phyloP scores from a whole-genome alignment of 2,888 invertebrate species.

The Scelioninae gen. 2 region DNA sequence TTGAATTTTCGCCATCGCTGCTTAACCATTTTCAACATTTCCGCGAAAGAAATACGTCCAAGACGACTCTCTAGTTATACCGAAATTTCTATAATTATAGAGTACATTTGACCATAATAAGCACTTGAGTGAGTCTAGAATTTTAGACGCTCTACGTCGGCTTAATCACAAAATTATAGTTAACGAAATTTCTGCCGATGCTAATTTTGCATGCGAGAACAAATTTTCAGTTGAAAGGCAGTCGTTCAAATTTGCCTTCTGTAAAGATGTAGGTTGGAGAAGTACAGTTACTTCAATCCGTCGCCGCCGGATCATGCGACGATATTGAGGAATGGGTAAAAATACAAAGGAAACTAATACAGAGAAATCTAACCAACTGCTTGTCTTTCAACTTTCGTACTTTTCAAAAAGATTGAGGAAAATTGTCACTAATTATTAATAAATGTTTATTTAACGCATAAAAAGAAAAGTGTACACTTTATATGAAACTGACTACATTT shows the following conservation, averaged over 20 bases:
- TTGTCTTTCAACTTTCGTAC: too few species aligned
- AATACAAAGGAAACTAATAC: constrained; percentile 2
- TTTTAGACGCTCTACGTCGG: constrained; percentile 12
- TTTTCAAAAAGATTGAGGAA: too few species aligned
- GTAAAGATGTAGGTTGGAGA: constrained; percentile 47
- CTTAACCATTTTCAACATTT: too few species aligned
- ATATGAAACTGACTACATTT: too few species aligned
- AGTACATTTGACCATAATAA: constrained; percentile 32
- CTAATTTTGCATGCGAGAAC: constrained; percentile 34
- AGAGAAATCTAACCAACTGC: too few species aligned
- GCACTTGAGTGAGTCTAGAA: constrained; percentile 11
- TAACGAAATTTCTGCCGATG: constrained; percentile 47
- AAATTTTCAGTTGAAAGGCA: constrained; percentile 38
- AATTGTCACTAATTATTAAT: too few species aligned
- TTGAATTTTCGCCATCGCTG: too few species aligned
- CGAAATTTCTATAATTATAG: constrained; percentile 44
- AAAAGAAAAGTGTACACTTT: too few species aligned
- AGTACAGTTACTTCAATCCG: constrained; percentile 46
- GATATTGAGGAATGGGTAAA: constrained; percentile 8
- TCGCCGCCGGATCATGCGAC: constrained; percentile 26
- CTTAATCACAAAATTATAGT: constrained; percentile 50
- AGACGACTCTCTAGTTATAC: neutral
- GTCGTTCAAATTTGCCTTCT: constrained; percentile 22
- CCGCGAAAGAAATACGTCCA: too few species aligned
- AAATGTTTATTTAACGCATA: too few species aligned